phyloP scores from a whole-genome alignment of 2,888 invertebrate genomes.

The Mimas tiliae region DNA sequence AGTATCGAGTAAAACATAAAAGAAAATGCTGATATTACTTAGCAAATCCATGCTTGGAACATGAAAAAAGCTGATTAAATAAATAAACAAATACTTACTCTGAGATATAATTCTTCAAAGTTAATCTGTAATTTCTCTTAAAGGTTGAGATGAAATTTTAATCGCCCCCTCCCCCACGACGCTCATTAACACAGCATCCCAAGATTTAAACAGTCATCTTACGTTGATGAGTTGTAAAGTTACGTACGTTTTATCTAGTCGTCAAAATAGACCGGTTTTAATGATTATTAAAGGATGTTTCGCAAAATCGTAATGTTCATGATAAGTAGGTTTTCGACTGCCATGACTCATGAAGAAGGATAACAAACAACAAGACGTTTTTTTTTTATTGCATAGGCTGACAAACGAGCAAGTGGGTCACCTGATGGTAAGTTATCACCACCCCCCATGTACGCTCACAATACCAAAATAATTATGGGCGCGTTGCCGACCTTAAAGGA shows the following conservation, averaged over 20 bases:
- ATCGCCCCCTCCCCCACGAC: slow-evolving; percentile 40
- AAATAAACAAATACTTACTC: background rate
- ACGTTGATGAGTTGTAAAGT: slow-evolving; percentile 63
- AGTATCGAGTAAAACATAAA: too few species aligned
- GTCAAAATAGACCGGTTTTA: slow-evolving; percentile 63
- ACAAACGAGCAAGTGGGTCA: too few species aligned
- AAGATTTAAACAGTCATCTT: slow-evolving; percentile 52
- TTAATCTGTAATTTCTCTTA: slow-evolving; percentile 55
- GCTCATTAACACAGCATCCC: slow-evolving; percentile 57
- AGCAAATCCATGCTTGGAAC: too few species aligned
- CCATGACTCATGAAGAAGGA: background rate
- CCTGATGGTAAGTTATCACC: too few species aligned
- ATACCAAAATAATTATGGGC: too few species aligned
- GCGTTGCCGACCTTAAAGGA: too few species aligned
- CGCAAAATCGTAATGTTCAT: background rate
- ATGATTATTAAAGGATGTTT: slow-evolving; percentile 45
- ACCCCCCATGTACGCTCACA: too few species aligned
- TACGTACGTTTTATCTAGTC: slow-evolving; percentile 63
- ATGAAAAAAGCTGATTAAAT: too few species aligned
- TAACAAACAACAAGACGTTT: too few species aligned
- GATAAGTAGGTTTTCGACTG: background rate
- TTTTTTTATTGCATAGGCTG: too few species aligned
- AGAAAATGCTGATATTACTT: too few species aligned
- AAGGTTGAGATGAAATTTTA: slow-evolving; percentile 57
- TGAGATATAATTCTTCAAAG: slow-evolving; percentile 35